Percentiles rank a stretch among this genome's conserved stretches.
Conservation (phyloP, 2,888 invertebrate species). For the Stenchaetothrips biformis region DNA sequence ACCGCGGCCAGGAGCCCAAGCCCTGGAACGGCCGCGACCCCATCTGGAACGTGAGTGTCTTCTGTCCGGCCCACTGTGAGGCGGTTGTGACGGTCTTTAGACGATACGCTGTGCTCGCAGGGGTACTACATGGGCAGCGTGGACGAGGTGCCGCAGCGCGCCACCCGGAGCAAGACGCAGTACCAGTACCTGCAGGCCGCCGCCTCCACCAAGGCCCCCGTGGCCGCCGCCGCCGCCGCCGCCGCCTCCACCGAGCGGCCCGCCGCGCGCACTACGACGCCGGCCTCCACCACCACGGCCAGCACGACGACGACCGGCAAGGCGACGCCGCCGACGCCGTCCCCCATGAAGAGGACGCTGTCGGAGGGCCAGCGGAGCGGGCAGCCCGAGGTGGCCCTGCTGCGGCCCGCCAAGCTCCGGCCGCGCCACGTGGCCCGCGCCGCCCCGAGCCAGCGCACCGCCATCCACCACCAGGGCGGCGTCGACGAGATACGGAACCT, state of each 20-base stretch:
- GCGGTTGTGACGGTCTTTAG: neutral
- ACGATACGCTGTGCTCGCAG: neutral
- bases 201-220: neutral
- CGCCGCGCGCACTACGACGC: neutral
- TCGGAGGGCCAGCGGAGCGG: neutral
- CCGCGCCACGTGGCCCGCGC: neutral
- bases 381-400: conserved; percentile 13
- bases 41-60: conserved; percentile 2
- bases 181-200: neutral
- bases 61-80: neutral
- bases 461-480: neutral
- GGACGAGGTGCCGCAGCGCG: neutral
- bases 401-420: neutral
- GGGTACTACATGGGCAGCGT: conserved; percentile 9
- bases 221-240: neutral
- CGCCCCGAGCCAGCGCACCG: neutral
- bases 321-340: neutral
- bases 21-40: conserved; percentile 15
- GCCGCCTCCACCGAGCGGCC: neutral
- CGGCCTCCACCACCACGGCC: neutral
- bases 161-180: neutral
- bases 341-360: neutral
- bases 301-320: neutral
- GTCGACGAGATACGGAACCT: conserved; percentile 11
- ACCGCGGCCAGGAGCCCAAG: neutral